Evolutionary conservation across 2,888 invertebrate genomes (phyloP).

Genomic region (Thera britannica): DNA sequence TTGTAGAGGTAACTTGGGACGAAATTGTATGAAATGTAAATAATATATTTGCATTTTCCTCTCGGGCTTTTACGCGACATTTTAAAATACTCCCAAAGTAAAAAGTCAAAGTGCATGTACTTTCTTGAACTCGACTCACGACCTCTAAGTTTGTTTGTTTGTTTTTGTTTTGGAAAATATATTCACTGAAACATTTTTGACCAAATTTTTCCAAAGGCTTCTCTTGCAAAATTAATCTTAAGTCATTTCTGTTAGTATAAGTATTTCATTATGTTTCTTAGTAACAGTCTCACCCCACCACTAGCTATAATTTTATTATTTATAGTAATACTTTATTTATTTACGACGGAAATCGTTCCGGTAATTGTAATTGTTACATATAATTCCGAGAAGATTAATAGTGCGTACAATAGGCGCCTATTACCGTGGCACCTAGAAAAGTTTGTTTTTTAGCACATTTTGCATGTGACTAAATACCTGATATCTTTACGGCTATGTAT

Average conservation of each 20-base stretch:
- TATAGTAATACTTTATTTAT: slow-evolving; percentile 31
- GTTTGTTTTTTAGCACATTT: too few species aligned
- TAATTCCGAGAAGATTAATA: slow-evolving; percentile 35
- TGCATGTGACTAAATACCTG: too few species aligned
- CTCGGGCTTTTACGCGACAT: not conserved
- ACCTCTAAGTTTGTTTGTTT: not conserved
- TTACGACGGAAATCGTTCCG: slow-evolving; percentile 28
- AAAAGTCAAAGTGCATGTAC: not conserved
- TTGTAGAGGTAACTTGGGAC: slow-evolving; percentile 1
- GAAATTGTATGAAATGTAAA: slow-evolving; percentile 6
- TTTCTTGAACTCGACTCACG: not conserved
- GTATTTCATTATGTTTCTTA: not conserved
- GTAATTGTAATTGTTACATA: slow-evolving; percentile 35
- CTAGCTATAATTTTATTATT: slow-evolving; percentile 16
- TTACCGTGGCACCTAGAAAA: slow-evolving; percentile 13
- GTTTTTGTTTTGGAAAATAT: not conserved
- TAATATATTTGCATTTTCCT: slow-evolving; percentile 5
- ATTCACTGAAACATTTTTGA: not conserved
- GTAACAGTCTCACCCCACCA: slow-evolving; percentile 1
- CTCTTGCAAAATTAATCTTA: too few species aligned
- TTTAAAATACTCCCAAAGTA: not conserved
- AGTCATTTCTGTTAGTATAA: too few species aligned
- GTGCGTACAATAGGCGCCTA: slow-evolving; percentile 9
- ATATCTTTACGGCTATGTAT: too few species aligned
- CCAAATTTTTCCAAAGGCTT: not conserved